Percentiles rank a stretch among this genome's conserved stretches.
Evolutionary conservation across 2,113 vertebrate genomes (phyloP).

Genomic region (Rissa tridactyla): DNA sequence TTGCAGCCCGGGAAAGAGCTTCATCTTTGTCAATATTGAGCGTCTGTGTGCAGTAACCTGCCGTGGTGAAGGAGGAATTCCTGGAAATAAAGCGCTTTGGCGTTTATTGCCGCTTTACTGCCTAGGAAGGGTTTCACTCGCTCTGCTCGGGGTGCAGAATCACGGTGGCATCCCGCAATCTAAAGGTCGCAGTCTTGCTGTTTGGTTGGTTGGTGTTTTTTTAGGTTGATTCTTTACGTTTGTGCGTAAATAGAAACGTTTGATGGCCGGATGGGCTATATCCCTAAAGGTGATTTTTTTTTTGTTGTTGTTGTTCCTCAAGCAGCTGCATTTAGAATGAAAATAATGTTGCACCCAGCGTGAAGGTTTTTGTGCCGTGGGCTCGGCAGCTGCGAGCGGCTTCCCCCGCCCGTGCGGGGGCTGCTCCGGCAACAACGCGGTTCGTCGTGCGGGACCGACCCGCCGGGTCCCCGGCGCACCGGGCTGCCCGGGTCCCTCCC

Average conservation of each 20-base stretch:
- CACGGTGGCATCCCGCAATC: background rate
- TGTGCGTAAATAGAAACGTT: background rate
- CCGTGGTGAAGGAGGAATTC: background rate
- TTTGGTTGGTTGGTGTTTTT: background rate
- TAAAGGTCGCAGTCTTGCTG: background rate
- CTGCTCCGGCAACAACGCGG: background rate
- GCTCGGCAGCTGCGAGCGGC: background rate
- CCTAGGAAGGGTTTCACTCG: background rate
- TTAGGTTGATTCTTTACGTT: too few relatives aligned
- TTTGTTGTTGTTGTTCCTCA: background rate
- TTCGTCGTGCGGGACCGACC: background rate
- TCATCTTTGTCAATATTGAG: constrained; percentile 15
- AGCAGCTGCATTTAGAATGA: background rate
- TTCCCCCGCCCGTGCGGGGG: background rate
- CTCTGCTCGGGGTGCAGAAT: background rate
- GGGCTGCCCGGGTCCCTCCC: background rate
- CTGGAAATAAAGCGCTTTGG: constrained; percentile 16
- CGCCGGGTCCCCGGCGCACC: background rate
- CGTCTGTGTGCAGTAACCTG: background rate
- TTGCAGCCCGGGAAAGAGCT: background rate
- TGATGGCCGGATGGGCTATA: background rate
- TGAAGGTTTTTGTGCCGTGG: background rate
- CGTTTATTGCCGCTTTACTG: background rate
- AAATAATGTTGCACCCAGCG: background rate
- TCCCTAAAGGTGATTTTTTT: background rate